Percentiles rank a stretch among this genome's conserved stretches.
Conservation (phyloP, 2,797 vertebrate species). For the Trachops cirrhosus region DNA sequence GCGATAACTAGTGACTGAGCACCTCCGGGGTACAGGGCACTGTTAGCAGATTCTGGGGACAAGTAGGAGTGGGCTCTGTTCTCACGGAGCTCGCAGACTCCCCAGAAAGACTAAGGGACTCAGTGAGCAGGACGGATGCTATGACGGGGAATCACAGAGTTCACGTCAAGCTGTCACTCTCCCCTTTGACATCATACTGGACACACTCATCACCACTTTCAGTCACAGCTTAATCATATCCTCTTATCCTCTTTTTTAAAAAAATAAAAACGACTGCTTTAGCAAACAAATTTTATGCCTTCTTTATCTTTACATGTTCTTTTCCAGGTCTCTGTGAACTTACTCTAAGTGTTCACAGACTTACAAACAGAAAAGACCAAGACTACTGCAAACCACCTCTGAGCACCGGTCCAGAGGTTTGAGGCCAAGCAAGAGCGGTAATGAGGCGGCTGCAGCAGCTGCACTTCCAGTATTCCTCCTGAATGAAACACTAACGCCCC, state of each 20-base stretch:
- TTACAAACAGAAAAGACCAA: not conserved
- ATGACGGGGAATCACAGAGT: not conserved
- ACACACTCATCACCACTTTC: not conserved
- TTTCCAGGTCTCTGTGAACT: not conserved
- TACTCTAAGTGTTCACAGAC: not conserved
- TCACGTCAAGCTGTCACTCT: accelerated
- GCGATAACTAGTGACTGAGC: not conserved
- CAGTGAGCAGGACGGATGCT: not conserved
- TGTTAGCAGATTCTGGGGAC: too few species aligned
- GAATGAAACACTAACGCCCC: not conserved
- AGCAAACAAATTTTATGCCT: not conserved
- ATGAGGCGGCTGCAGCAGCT: accelerated
- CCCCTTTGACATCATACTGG: not conserved
- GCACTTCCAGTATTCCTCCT: not conserved
- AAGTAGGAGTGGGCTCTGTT: not conserved
- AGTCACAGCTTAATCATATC: not conserved
- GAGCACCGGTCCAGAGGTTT: accelerated
- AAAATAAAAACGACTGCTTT: not conserved
- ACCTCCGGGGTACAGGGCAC: accelerated
- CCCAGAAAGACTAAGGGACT: not conserved
- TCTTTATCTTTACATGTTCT: not conserved
- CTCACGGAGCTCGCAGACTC: not conserved
- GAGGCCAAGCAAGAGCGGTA: accelerated
- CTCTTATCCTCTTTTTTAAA: not conserved
- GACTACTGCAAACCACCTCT: not conserved